A percentile compares a stretch with the other conserved stretches of the same genome.
These are phyloP conservation scores for Heliothis peltigera DNA, from an alignment of 2,888 invertebrate species.

Conservation along the genomic window DNA sequence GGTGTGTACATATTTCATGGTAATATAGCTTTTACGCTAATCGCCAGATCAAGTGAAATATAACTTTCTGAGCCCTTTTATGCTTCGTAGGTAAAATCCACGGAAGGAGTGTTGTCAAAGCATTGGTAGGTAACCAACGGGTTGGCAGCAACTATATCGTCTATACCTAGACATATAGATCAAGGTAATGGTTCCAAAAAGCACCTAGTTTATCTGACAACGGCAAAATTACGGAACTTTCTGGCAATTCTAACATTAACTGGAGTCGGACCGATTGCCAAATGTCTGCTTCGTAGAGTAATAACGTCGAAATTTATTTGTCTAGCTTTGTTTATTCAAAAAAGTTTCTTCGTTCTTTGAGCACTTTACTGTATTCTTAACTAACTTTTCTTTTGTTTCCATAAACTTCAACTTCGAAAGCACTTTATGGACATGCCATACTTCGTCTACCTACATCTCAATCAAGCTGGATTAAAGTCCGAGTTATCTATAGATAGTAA, in stretches of 20 bases:
- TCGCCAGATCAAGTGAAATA: neutral
- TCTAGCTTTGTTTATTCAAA: neutral
- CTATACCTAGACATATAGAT: neutral
- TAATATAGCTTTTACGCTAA: neutral
- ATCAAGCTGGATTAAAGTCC: too few species aligned
- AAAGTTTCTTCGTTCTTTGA: neutral
- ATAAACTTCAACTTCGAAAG: neutral
- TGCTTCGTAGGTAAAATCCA: neutral
- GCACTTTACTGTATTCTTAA: neutral
- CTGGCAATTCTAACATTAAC: neutral
- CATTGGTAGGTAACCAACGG: constrained; percentile 1
- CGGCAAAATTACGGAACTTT: neutral
- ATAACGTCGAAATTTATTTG: neutral
- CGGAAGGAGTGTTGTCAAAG: neutral
- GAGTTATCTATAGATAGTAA: too few species aligned
- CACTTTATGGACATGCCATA: neutral
- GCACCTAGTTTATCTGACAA: constrained; percentile 2
- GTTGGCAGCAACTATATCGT: neutral
- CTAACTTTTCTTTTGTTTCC: neutral
- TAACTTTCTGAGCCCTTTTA: neutral
- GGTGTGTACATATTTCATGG: constrained; percentile 6
- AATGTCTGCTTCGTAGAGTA: neutral
- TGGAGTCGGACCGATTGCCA: neutral
- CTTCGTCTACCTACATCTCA: neutral
- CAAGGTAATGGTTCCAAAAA: neutral